These are phyloP conservation scores for Idaea biselata DNA, from an alignment of 2,888 invertebrate species.

Conservation along the genomic window DNA sequence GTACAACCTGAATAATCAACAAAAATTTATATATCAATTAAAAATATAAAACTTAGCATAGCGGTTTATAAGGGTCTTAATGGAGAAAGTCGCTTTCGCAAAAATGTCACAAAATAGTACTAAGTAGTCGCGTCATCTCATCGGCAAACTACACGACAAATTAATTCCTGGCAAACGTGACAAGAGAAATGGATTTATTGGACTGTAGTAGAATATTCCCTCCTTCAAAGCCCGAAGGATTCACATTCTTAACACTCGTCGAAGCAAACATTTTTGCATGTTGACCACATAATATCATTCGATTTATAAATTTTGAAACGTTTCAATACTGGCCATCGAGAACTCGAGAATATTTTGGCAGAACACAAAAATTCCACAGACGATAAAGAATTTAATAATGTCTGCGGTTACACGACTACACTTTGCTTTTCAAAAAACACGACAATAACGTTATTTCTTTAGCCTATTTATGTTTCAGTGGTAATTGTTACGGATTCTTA, in stretches of 20 bases:
- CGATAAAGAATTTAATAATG: conserved; percentile 16
- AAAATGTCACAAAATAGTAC: too few relatives aligned
- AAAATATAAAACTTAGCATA: too few relatives aligned
- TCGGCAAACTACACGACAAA: too few relatives aligned
- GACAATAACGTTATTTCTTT: conserved; percentile 17
- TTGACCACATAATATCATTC: conserved; percentile 30
- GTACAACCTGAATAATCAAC: too few relatives aligned
- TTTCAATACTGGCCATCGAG: conserved; percentile 8
- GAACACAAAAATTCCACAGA: conserved; percentile 21
- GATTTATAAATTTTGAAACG: conserved; percentile 12
- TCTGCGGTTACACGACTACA: conserved; percentile 23
- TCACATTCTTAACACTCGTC: conserved; percentile 10
- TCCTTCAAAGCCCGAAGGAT: conserved; percentile 5
- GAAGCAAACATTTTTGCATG: conserved; percentile 28
- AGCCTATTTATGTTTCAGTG: conserved; percentile 34
- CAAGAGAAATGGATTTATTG: not conserved
- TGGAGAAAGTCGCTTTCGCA: too few relatives aligned
- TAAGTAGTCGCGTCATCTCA: too few relatives aligned
- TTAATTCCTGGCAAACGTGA: not conserved
- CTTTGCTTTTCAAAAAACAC: conserved; percentile 24
- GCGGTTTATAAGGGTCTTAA: too few relatives aligned
- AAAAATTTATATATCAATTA: too few relatives aligned
- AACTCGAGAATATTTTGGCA: conserved; percentile 20
- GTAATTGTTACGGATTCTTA: conserved; percentile 14
- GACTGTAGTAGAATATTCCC: not conserved